Evolutionary conservation across 2,797 vertebrate genomes (phyloP), one percentile per base, ranked within the genome.

Genomic region (Hoplostethus mediterraneus): DNA sequence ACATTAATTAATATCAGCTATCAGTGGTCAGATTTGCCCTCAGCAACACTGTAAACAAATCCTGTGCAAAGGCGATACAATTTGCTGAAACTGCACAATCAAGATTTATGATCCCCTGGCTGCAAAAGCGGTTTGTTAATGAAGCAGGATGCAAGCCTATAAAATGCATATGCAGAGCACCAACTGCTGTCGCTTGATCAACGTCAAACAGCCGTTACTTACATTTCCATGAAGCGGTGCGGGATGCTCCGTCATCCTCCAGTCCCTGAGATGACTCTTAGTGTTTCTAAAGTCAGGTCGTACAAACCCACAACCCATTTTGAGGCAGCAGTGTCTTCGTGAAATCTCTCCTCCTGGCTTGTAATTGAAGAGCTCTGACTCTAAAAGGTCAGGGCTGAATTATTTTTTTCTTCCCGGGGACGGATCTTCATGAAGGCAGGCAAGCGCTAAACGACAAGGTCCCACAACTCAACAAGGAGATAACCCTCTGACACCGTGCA

Each of bases 1-100:
- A 75, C 87, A 91, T 90, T 88, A 93, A 94, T 93, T 94, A 92
- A 91, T 87, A 80, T 75, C 69, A 87, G 86, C 79, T 84, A 91
- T 89, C 84, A 71, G 74, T 84, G 86, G 83, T 89, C 87, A 83
- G 82, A 89, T 84, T 80, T 85, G 83, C 82, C 73, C 87, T 72
- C 66, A 65, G 75, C 77, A 64, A 77, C 55, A 84, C 59, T 59
- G 86, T 89, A 86, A 93, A 92, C 78, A 91, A 87, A 83, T 77
- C 62, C 62, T 65, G 79, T 80, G 79, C 67, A 75, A 83, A 75
- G 67, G 73, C 77, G 11, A 59, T 51, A n/a, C 53, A 67, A 78
- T 85, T 71, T 87, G 88, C 90, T 90, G 88, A 90, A 77, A 63
- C 54, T 54, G 85, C 84, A 83, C 70, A 65, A 80, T 85, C 72